Base-by-base conservation (phyloP, 2,113 vertebrate genomes). In the Cichladusa arquata region DNA sequence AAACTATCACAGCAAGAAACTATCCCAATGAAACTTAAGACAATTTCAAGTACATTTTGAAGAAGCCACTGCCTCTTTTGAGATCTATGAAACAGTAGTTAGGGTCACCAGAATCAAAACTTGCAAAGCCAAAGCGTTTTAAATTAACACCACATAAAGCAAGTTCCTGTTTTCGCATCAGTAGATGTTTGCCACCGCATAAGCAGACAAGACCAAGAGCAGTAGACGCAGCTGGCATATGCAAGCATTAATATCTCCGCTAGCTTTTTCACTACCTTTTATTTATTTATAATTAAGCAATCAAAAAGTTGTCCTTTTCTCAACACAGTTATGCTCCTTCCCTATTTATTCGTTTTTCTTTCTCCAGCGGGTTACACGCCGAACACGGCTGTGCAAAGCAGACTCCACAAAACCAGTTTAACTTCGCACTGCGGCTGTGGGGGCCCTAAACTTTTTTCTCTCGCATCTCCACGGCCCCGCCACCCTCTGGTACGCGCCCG, bases 401-500 rank as follows among this genome's bases (percentile, higher is more conserved):
- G 29, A n/a, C 19, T n/a, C 57, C 76, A 48, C 14, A 6, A 6
- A 47, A 42, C 12, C 7, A 61, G 19, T 19, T 70, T 8, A 74
- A 44, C 29, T 26, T 2, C 16, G 24, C 31, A 3, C 0, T 0
- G 29, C 23, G 7, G 14, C 36, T 47, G 2, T 11, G 36, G 34
- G 11, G 3, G 1, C 19, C 8, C 48, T 9, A 4, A 19, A 25
- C 18, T 14, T 18, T 8, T 6, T 51, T 5, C 38, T 15, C 38
- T 14, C 2, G 3, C 26, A 44, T 2, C 56, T 33, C 36, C n/a
- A 3, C 20, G 24, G 33, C 16, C 31, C 26, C 44, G 3, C 62
- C 31, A 31, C 14, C 50, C 19, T 34, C 18, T 19, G 14, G 5
- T 22, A 19, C 12, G 7, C 51, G 9, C 51, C 62, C 20, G 11